phyloP scores from a whole-genome alignment of 2,797 vertebrate species.

The Sciurus vulgaris region DNA sequence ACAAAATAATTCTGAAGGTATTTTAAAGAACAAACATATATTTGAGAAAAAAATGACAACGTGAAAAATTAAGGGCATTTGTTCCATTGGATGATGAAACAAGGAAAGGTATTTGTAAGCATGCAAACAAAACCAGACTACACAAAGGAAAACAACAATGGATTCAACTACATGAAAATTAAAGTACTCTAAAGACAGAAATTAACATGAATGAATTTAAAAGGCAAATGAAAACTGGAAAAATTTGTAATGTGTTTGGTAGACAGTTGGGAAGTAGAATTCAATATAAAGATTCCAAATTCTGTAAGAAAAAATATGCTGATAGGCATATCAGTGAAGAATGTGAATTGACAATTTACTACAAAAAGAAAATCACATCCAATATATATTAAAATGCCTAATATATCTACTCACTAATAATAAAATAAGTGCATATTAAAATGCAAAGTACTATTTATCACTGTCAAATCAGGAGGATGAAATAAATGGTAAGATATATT shows the following conservation, averaged over 20 bases:
- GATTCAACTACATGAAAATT: neutral
- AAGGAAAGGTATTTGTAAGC: neutral
- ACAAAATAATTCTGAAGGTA: conserved; percentile 52
- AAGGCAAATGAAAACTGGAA: conserved; percentile 28
- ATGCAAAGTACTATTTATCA: neutral
- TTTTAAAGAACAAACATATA: conserved; percentile 59
- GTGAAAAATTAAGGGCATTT: conserved; percentile 5
- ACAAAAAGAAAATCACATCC: conserved; percentile 37
- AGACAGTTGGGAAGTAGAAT: neutral
- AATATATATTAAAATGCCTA: neutral
- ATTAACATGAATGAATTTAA: conserved; percentile 28
- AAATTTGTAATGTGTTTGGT: neutral
- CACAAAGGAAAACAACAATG: neutral
- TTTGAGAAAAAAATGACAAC: neutral
- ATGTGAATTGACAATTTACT: neutral
- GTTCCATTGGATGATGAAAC: neutral
- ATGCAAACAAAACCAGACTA: neutral
- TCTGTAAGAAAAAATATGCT: neutral
- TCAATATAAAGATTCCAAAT: conserved; percentile 47
- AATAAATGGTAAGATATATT: neutral
- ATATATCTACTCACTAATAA: neutral
- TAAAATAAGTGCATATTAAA: conserved; percentile 30
- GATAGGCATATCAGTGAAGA: conserved; percentile 11
- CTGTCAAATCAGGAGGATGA: neutral
- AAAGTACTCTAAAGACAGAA: neutral